Evolutionary conservation across 2,888 invertebrate genomes (phyloP), one percentile per base, ranked within the genome.

Genomic region (Phalangium opilio): DNA sequence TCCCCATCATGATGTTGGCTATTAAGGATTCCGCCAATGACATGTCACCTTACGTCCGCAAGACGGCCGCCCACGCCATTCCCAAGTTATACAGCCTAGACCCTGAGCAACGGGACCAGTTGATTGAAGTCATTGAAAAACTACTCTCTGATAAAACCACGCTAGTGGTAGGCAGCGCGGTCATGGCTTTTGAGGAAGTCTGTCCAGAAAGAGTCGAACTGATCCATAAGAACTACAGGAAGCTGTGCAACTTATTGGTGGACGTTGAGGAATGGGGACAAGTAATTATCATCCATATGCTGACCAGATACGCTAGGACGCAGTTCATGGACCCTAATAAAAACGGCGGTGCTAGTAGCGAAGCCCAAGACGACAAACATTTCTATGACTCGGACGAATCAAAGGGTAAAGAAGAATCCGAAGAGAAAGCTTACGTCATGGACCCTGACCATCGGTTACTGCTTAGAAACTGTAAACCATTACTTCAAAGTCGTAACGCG

Each of bases 211-310:
- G 91, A 32, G 86, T 90, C 57, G 93, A 91, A 63, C 74, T 99
- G 41, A 87, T 99, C 59, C 96, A 99, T 66, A 84, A 86, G 65
- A 93, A 96, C 64, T 89, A 81, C 66, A 73, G 96, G 53, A 95
- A 96, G 67, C 71, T 99, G 43, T 98, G 96, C 66, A 83, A 89
- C 58, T 74, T 98, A 48, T 68, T 99, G 44, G 90, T 93, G 1
- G 98, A 99, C 65, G 91, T 76, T 14, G 96, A 98, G 64, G 96
- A 99, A 69, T 99, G 98, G 98, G 93, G 95, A 3, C 95, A 96
- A 61, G 81, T 98, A 32, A 83, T 95, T 5, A 82, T 98, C 59
- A 81, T 98, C 51, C 91, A 93, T 63, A 93, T 95, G 75, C 73
- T 98, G 38, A 95, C 96, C 0, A 78, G 95, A 59, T 98, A 98